Conservation (phyloP, 2,888 invertebrate species). For the Cacoxenus indagator region DNA sequence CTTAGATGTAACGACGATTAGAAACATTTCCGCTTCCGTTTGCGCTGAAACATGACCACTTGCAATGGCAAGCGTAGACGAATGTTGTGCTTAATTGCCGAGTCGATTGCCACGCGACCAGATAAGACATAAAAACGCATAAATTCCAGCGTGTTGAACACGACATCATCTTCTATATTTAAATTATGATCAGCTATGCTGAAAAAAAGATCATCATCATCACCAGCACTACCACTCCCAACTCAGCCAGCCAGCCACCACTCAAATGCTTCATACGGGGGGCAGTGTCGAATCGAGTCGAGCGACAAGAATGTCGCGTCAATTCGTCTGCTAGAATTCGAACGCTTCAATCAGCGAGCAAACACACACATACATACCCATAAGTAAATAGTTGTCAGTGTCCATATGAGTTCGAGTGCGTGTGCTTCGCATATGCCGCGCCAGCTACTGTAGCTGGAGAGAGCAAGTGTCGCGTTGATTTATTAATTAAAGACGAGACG, state of each 20-base stretch:
- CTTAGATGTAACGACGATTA: slow-evolving; percentile 51
- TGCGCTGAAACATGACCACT: neutral
- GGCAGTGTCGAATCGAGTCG: too few species aligned
- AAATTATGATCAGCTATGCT: slow-evolving; percentile 5
- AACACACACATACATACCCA: neutral
- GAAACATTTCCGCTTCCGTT: slow-evolving; percentile 61
- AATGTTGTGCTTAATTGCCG: slow-evolving; percentile 11
- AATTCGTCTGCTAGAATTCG: slow-evolving; percentile 30
- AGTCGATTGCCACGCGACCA: neutral
- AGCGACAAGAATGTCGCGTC: slow-evolving; percentile 28
- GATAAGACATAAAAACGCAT: neutral
- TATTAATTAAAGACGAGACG: slow-evolving; percentile 66
- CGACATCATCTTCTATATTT: slow-evolving; percentile 17
- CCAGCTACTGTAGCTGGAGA: slow-evolving; percentile 26
- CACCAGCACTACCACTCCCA: slow-evolving; percentile 17
- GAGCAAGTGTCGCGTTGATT: slow-evolving; percentile 68
- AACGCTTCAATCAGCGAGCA: slow-evolving; percentile 22
- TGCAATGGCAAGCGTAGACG: neutral
- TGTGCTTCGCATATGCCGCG: slow-evolving; percentile 3
- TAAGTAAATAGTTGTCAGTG: neutral
- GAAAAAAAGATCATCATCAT: neutral
- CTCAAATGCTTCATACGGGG: too few species aligned
- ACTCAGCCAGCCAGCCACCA: neutral
- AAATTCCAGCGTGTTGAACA: neutral
- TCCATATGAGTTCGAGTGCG: neutral